Percentiles rank a stretch among this genome's conserved stretches.
phyloP scores from a whole-genome alignment of 2,888 invertebrate genomes.

The Synergus itoensis region DNA sequence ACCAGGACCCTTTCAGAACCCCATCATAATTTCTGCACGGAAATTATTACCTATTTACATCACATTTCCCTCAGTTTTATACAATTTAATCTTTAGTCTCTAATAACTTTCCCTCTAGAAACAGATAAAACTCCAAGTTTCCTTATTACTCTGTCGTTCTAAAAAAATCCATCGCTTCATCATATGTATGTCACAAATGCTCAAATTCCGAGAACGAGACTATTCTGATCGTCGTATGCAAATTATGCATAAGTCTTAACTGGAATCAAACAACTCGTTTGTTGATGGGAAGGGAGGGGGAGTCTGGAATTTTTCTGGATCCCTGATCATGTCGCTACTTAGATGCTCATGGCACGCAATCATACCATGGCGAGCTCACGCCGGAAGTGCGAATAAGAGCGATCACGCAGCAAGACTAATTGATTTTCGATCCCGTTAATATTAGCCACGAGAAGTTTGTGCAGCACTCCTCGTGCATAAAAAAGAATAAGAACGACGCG shows the following conservation, averaged over 20 bases:
- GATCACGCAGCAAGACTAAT: constrained; percentile 31
- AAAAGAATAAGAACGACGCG: constrained; percentile 30
- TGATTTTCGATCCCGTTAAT: constrained; percentile 31
- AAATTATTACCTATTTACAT: constrained; percentile 2
- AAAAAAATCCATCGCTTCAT: not conserved
- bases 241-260: not conserved
- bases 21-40: too few species aligned
- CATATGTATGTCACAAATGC: not conserved
- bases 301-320: constrained; percentile 26
- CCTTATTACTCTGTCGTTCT: not conserved
- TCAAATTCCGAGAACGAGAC: constrained; percentile 9
- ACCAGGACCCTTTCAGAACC: too few species aligned
- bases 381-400: constrained; percentile 39
- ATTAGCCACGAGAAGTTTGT: constrained; percentile 12
- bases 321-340: constrained; percentile 11
- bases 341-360: constrained; percentile 11
- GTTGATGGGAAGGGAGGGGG: not conserved
- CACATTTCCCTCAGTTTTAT: not conserved
- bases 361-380: constrained; percentile 16
- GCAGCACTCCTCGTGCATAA: not conserved
- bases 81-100: not conserved
- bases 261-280: not conserved
- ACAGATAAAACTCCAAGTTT: too few species aligned
- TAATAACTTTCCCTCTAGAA: not conserved
- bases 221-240: constrained; percentile 15